Conservation (phyloP, 2,113 vertebrate genomes). For the Agapornis roseicollis region DNA sequence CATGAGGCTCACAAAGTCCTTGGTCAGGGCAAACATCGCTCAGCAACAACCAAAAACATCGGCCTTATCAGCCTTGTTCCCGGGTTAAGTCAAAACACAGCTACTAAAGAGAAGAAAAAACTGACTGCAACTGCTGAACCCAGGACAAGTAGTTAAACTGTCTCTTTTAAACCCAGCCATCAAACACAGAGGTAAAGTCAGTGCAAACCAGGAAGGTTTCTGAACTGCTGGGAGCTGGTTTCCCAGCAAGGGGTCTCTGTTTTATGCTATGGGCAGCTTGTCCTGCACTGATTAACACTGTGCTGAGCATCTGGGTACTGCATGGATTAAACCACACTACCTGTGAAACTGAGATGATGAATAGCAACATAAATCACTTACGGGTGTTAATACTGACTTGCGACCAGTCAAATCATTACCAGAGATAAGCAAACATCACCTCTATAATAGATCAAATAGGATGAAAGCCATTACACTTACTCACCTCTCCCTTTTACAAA, state of each 20-base stretch:
- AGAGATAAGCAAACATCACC: background rate
- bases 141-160: accelerated
- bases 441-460: background rate
- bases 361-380: background rate
- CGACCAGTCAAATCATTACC: background rate
- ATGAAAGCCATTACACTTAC: background rate
- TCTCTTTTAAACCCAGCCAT: background rate
- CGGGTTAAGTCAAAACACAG: no score
- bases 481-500: background rate
- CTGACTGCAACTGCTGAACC: no score
- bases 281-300: background rate
- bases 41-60: no score
- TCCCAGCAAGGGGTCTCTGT: accelerated
- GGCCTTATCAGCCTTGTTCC: no score
- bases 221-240: background rate
- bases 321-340: background rate
- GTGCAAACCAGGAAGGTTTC: background rate
- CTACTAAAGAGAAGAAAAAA: no score
- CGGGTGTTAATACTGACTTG: background rate
- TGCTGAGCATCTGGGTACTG: accelerated
- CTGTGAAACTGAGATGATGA: background rate
- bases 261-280: background rate
- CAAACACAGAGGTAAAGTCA: background rate
- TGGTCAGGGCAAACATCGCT: no score
- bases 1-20: no score